Conservation (phyloP, 2,888 invertebrate genomes). For the Mesochorus sp. region DNA sequence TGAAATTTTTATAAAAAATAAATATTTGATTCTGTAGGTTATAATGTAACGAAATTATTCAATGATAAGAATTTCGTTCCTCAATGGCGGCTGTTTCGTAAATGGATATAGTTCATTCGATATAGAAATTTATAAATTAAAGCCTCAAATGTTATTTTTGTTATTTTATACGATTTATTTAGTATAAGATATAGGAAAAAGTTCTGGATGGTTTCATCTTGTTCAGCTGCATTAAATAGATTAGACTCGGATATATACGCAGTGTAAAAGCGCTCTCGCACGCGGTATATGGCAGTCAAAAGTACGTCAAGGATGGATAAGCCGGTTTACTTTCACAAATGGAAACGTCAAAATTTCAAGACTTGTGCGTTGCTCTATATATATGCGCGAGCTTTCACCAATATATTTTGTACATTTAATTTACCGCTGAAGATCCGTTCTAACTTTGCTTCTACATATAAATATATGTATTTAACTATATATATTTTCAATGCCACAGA, state of each 20-base stretch:
- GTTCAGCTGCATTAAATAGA: slow-evolving; percentile 42
- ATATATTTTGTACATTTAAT: slow-evolving; percentile 45
- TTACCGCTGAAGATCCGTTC: slow-evolving; percentile 21
- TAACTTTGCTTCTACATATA: too few species aligned
- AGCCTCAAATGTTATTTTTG: too few species aligned
- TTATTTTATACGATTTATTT: too few species aligned
- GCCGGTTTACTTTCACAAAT: slow-evolving; percentile 43
- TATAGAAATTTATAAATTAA: too few species aligned
- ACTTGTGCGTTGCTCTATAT: not conserved
- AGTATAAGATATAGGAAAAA: slow-evolving; percentile 3
- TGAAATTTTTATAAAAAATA: too few species aligned
- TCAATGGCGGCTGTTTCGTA: too few species aligned
- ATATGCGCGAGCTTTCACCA: not conserved
- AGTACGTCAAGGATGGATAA: slow-evolving; percentile 21
- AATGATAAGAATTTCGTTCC: too few species aligned
- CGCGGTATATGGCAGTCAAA: not conserved
- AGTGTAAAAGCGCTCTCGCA: not conserved
- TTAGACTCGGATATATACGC: slow-evolving; percentile 19
- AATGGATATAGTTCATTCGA: too few species aligned
- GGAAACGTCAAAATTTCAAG: slow-evolving; percentile 32
- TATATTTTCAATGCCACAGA: not conserved
- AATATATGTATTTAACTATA: not conserved
- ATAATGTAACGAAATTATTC: too few species aligned
- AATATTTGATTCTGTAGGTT: too few species aligned
- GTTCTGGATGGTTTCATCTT: not conserved